Evolutionary conservation across 2,113 vertebrate genomes (phyloP).

Genomic region (Tretioscincus oriximinensis): DNA sequence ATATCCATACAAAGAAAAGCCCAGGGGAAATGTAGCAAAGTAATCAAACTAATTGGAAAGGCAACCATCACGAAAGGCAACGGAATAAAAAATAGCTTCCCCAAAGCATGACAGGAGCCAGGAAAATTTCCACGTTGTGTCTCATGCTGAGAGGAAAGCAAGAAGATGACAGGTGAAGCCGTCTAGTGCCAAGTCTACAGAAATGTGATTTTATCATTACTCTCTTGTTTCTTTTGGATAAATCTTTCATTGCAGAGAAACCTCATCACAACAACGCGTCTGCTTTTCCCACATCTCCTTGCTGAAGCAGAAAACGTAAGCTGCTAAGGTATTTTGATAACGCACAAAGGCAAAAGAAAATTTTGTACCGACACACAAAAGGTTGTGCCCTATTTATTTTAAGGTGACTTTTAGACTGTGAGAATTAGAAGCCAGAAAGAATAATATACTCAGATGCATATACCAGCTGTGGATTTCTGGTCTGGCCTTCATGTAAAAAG

Average conservation of each 20-base stretch:
- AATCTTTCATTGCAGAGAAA: not conserved
- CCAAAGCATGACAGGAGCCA: not conserved
- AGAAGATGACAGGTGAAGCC: not conserved
- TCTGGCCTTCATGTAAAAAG: not conserved
- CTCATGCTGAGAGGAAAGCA: not conserved
- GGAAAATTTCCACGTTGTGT: not conserved
- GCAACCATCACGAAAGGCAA: not conserved
- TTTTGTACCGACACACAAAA: not conserved
- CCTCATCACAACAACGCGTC: not conserved
- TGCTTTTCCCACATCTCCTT: not conserved
- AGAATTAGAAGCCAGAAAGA: slow-evolving; percentile 3
- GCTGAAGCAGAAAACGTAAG: not conserved
- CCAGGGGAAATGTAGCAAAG: not conserved
- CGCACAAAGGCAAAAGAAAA: slow-evolving; percentile 1
- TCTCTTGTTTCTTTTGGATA: not conserved
- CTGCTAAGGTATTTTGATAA: not conserved
- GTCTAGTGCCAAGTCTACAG: not conserved
- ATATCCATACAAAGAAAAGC: not conserved
- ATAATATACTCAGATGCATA: not conserved
- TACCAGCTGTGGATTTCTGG: not conserved
- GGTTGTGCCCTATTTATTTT: not conserved
- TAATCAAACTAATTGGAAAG: slow-evolving; percentile 15
- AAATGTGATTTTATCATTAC: not conserved
- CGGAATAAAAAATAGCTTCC: not conserved
- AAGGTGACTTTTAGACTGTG: not conserved